These are phyloP conservation scores for Pantherophis alleghaniensis DNA, from an alignment of 2,797 vertebrate species.

Conservation along the genomic window DNA sequence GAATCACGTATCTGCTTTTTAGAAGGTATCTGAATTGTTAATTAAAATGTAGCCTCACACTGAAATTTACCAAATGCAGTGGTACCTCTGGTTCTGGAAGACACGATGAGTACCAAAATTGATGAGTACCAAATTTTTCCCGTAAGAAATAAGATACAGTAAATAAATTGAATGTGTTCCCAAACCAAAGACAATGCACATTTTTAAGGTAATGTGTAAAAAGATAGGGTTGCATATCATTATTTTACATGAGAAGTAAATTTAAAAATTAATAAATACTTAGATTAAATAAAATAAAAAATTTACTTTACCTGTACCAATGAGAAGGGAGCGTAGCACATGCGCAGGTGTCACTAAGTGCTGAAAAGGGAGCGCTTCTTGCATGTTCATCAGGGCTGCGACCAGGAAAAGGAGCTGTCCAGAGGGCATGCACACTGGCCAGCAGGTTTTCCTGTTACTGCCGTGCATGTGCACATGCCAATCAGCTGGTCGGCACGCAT, in stretches of 20 bases:
- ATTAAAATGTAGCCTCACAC: background rate
- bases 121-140: background rate
- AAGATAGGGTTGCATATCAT: background rate
- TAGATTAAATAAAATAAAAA: background rate
- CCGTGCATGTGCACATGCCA: no score
- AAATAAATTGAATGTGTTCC: background rate
- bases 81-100: background rate
- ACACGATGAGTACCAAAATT: background rate
- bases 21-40: constrained; percentile 68
- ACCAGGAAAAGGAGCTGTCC: no score
- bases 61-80: background rate
- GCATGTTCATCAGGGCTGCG: no score
- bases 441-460: no score
- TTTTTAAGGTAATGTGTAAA: background rate
- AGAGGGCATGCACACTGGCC: no score
- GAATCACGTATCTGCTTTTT: constrained; percentile 78
- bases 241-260: background rate
- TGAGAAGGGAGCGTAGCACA: no score
- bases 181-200: background rate
- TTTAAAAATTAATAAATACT: background rate
- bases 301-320: background rate
- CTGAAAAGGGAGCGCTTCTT: no score
- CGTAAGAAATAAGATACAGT: background rate
- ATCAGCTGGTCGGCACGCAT: no score
- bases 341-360: no score